Evolutionary conservation across 2,888 invertebrate species (phyloP).

Genomic region (Linnaemya tessellans): DNA sequence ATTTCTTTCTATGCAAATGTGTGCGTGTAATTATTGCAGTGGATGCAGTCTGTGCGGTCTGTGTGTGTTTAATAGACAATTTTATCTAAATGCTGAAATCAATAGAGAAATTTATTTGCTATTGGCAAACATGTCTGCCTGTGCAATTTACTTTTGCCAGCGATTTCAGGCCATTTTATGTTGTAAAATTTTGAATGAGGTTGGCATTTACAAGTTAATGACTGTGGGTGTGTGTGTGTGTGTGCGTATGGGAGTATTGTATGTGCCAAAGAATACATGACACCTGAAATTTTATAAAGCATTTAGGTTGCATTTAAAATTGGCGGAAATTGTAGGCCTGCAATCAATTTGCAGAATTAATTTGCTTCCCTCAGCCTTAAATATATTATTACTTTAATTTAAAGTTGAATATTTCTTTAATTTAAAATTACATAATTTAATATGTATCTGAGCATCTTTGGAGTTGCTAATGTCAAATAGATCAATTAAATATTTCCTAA

Average conservation of each 20-base stretch:
- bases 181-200: conserved; percentile 2
- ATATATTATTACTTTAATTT: no score
- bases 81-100: conserved; percentile 47
- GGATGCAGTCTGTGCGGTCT: not conserved
- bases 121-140: not conserved
- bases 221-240: not conserved
- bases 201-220: not conserved
- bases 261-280: conserved; percentile 2
- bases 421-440: no score
- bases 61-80: conserved; percentile 51
- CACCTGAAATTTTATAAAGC: not conserved
- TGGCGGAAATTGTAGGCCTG: not conserved
- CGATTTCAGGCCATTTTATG: conserved; percentile 28
- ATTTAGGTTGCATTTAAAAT: conserved; percentile 13
- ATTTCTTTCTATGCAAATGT: not conserved
- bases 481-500: no score
- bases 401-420: no score
- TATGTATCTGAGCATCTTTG: no score
- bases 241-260: not conserved
- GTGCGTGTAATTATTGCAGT: not conserved
- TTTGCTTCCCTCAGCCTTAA: no score
- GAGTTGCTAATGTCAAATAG: no score
- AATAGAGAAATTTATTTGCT: conserved; percentile 47
- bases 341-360: no score
- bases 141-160: not conserved